Evolutionary conservation across 2,888 invertebrate species (phyloP), one percentile per base, ranked within the genome.

Genomic region (Drosophila quasianomalipes): DNA sequence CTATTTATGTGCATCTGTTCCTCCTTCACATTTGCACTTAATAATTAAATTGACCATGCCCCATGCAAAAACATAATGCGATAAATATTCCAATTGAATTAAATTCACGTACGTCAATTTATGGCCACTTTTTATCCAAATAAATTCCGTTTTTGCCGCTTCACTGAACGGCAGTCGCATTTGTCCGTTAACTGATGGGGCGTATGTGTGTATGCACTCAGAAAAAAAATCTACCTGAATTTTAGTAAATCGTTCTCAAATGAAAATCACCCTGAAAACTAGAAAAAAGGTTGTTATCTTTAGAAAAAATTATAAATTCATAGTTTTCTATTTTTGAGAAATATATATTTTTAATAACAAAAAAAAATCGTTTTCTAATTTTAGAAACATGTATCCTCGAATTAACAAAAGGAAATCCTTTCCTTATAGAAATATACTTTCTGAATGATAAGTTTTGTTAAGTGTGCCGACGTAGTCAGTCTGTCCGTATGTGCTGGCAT

Each of bases 61-160:
- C 39, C 59, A 47, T 39, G 22, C 12, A 39, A 35, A 19, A 37
- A n/a, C 30, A 47, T 54, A 61, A 80, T 63, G 53, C 53, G 54
- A 80, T 76, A 78, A 61, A 71, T 67, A 61, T 44, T 59, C 57
- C 81, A 72, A 58, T 54, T 16, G 22, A 80, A 62, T 81, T 22
- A 52, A 72, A 65, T 63, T 37, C 61, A 64, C 26, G 76, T 63
- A 31, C 55, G 19, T 63, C 62, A 55, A 83, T 83, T 73, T 78
- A 70, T 70, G 63, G 47, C 54, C 66, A 81, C 54, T 66, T 65
- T 60, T 66, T 69, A 37, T 41, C n/a, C 63, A 26, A 54, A 35
- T 49, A 47, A 44, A 54, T 37, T 33, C 16, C 49, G 62, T 66
- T 51, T 53, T 61, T 66, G 66, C 28, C 70, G 49, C 65, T 64